A percentile compares a stretch with the other conserved stretches of the same genome.
phyloP scores from a whole-genome alignment of 2,888 invertebrate genomes.

The Mactromeris polynyma region DNA sequence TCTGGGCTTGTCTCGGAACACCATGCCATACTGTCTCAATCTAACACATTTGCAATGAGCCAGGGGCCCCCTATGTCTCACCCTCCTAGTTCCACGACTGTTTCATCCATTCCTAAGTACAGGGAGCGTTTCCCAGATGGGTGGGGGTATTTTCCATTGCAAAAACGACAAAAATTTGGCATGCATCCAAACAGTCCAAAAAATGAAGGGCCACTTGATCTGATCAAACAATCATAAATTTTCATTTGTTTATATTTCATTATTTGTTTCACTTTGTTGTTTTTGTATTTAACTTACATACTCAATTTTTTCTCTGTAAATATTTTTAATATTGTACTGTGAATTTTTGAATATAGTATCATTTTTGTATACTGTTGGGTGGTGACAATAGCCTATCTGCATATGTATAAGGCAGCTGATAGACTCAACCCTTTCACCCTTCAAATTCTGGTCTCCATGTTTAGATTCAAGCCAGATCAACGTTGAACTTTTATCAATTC shows the following conservation, averaged over 20 bases:
- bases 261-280: background rate
- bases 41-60: constrained; percentile 24
- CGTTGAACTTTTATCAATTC: too few species aligned
- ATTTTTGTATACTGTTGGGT: background rate
- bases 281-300: background rate
- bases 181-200: constrained; percentile 40
- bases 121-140: constrained; percentile 60
- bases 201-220: constrained; percentile 62
- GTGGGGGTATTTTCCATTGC: constrained; percentile 62
- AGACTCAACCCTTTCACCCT: too few species aligned
- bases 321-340: constrained; percentile 8
- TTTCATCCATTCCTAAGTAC: constrained; percentile 55
- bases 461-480: too few species aligned
- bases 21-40: constrained; percentile 24
- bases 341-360: background rate
- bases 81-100: constrained; percentile 3
- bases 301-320: constrained; percentile 2
- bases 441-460: too few species aligned
- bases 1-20: constrained; percentile 15
- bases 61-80: constrained; percentile 26
- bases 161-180: constrained; percentile 68
- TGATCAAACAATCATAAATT: constrained; percentile 56
- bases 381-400: too few species aligned
- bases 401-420: too few species aligned
- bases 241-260: constrained; percentile 6